These are phyloP conservation scores for Pseudorhiza aurosa DNA, from an alignment of 30 jellyfish, hydroid and myxozoan genomes.

Conservation along the genomic window DNA sequence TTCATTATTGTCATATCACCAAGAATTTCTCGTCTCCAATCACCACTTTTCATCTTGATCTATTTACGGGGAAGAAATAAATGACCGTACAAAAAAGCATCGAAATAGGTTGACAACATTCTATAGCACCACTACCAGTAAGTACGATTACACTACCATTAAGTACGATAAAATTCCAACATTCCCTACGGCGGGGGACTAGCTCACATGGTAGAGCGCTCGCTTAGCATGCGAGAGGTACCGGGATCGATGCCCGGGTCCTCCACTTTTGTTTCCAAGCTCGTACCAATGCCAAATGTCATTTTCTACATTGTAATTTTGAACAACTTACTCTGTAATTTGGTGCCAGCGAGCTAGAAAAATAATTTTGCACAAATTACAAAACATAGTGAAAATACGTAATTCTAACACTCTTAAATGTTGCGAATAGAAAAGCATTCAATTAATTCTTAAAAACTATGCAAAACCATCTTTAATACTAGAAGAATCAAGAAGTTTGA, in stretches of 20 bases:
- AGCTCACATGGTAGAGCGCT: conserved; percentile 87
- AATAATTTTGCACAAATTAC: too few species aligned
- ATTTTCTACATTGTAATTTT: not conserved
- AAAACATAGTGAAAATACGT: too few species aligned
- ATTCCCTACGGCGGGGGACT: conserved; percentile 50
- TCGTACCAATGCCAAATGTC: too few species aligned
- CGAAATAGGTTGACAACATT: not conserved
- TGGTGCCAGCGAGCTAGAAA: conserved; percentile 40
- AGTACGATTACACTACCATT: too few species aligned
- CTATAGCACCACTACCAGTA: too few species aligned
- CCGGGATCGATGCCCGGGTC: conserved; percentile 91
- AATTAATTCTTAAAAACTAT: not conserved
- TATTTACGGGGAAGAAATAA: not conserved
- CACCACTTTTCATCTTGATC: conserved; percentile 82
- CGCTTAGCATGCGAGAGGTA: conserved; percentile 90
- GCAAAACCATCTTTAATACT: not conserved
- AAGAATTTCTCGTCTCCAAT: conserved; percentile 85
- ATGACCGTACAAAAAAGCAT: too few species aligned
- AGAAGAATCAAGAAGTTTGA: not conserved
- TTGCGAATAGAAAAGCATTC: not conserved
- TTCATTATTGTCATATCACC: conserved; percentile 91
- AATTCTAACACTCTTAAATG: too few species aligned
- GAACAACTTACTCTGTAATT: conserved; percentile 53
- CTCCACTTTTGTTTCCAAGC: conserved; percentile 23
- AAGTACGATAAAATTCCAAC: too few species aligned